phyloP scores from a whole-genome alignment of 2,888 invertebrate species.

The Zeuzera pyrina region DNA sequence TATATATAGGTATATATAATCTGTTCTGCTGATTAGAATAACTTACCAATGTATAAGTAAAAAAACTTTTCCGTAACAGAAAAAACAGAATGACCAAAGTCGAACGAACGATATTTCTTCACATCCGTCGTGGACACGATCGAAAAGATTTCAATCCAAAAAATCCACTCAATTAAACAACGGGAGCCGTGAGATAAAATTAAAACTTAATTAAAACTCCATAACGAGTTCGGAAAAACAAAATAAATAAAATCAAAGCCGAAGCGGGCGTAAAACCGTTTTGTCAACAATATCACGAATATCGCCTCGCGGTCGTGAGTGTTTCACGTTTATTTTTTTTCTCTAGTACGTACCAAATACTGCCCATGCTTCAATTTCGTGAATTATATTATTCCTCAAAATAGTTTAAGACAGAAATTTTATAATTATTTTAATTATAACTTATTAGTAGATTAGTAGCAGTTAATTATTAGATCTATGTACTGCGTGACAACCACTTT shows the following conservation, averaged over 20 bases:
- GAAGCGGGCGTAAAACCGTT: conserved; percentile 47
- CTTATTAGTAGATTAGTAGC: no score
- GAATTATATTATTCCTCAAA: no score
- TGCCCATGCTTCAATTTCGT: no score
- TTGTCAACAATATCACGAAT: conserved; percentile 40
- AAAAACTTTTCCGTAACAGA: neutral
- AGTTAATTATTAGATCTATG: no score
- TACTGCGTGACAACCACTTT: no score
- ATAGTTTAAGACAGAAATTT: no score
- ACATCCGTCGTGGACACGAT: conserved; percentile 10
- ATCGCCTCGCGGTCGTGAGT: neutral
- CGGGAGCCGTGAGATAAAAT: conserved; percentile 61
- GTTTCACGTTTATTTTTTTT: conserved; percentile 9
- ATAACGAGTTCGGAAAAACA: conserved; percentile 32
- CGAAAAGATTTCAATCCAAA: conserved; percentile 32
- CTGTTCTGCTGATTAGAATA: no score
- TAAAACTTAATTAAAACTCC: conserved; percentile 68
- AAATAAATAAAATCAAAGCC: conserved; percentile 22
- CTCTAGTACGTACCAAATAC: conserved; percentile 12
- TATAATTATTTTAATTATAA: no score
- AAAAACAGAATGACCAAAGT: no score
- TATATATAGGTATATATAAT: no score
- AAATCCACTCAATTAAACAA: conserved; percentile 46
- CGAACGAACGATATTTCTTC: conserved; percentile 5
- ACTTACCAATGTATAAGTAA: no score